These are phyloP conservation scores for Caradrina clavipalpis DNA, from an alignment of 2,888 invertebrate species.

Conservation along the genomic window DNA sequence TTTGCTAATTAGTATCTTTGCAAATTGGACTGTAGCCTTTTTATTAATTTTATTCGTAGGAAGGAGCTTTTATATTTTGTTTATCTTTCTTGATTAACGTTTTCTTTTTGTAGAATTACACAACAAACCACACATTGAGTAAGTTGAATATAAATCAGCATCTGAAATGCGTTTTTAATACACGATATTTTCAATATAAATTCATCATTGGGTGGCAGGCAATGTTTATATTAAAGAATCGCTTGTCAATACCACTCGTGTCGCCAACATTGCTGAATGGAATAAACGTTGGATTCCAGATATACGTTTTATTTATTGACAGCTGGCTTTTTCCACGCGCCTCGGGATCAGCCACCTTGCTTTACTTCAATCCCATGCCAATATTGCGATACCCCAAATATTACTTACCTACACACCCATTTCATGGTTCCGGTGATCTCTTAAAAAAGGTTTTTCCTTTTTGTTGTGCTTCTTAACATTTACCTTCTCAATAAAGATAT, in stretches of 20 bases:
- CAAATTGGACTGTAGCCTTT: conserved; percentile 47
- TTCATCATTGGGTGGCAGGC: conserved; percentile 47
- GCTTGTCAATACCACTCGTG: conserved; percentile 66
- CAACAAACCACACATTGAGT: not conserved
- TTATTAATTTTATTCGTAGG: conserved; percentile 13
- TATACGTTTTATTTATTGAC: conserved; percentile 69
- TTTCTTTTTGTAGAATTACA: not conserved
- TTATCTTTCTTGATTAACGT: not conserved
- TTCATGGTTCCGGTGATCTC: conserved; percentile 32
- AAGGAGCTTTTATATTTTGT: conserved; percentile 29
- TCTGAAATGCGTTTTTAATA: conserved; percentile 31
- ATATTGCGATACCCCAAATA: conserved; percentile 55
- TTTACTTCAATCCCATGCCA: conserved; percentile 51
- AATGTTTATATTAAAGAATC: conserved; percentile 60
- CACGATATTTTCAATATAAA: conserved; percentile 52
- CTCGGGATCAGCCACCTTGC: conserved; percentile 61
- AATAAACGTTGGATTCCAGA: conserved; percentile 61
- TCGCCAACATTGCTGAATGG: conserved; percentile 55
- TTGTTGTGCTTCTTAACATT: conserved; percentile 28
- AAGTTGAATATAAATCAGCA: conserved; percentile 23
- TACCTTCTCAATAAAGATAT: conserved; percentile 34
- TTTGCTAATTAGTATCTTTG: conserved; percentile 55
- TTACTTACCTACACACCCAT: conserved; percentile 25
- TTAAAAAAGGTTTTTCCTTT: conserved; percentile 17
- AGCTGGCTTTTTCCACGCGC: conserved; percentile 60